Base-by-base conservation (phyloP, 2,797 vertebrate genomes). In the Urocyon cinereoargenteus region DNA sequence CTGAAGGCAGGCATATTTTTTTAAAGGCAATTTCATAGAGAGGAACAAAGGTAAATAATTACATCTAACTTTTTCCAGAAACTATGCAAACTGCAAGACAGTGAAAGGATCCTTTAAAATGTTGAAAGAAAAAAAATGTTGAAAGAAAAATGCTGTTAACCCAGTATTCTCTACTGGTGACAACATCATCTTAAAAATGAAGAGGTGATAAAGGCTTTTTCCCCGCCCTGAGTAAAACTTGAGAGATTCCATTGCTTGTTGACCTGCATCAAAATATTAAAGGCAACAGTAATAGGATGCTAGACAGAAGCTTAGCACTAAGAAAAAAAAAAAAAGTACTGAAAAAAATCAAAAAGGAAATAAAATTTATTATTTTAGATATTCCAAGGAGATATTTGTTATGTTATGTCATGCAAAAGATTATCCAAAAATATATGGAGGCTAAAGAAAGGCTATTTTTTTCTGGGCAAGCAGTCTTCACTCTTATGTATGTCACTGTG, bases 401-500 rank as follows among this genome's bases (percentile, higher is more conserved):
- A 66, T 36, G 3, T 21, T 49, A 31, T 16, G 1, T 12, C 61
- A 36, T 78, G 10, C 3, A 77, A 70, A 90, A 90, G 9, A 70
- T 28, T 3, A 49, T 34, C 68, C 2, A 59, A 24, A 79, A 34
- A 85, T 3, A 82, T 34, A 26, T 11, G 22, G 3, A 68, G 22
- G 2, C 24, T 45, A 72, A 72, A 66, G 19, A 15, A 66, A 51
- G 9, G 19, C 16, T 72, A 36, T 51, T 2, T 24, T 28, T 28
- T 79, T 57, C 19, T 53, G 8, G 26, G n/a, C 9, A 59, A 73
- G 14, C 15, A 49, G 24, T 7, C 6, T 18, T 84, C 31, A 36
- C 3, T 49, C 19, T 51, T 2, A 4, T 28, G 15, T 62, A 57
- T n/a, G 0, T 9, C 24, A 2, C 6, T 4, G 13, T 2, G 2